Evolutionary conservation across 2,113 vertebrate species (phyloP), one percentile per base, ranked within the genome.

Genomic region (Notarius lentiginosus): DNA sequence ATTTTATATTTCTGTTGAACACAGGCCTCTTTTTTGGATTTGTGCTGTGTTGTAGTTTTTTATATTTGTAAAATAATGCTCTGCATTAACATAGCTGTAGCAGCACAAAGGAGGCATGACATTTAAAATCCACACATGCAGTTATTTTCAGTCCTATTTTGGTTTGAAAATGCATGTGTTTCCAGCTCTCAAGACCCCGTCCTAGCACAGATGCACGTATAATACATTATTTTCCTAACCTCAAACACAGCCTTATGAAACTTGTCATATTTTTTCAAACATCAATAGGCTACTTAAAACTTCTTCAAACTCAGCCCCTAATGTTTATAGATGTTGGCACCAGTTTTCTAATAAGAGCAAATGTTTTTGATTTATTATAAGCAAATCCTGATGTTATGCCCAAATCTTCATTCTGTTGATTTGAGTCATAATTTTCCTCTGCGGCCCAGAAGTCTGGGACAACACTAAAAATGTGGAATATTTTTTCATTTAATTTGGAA

Each of bases 141-240:
- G 51, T 79, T 79, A 79, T 56, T 79, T 79, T 56, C 73, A 53
- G 6, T n/a, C 22, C 49, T 53, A 24, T n/a, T 77, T 77, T 53
- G 49, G 20, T n/a, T 77, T n/a, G 17, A 77, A 75, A 75, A n/a
- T 24, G 5, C 22, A 56, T 56, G 51, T 56, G 15, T 27, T 79
- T 55, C 18, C 24, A 41, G 68, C 34, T 72, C 10, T 2, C 34
- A 41, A 72, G 68, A 47, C 15, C 66, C 68, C 17, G 34, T 72
- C 34, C 68, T 34, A 72, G 14, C 68, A 41, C 68, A 72, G 30
- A 72, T 15, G 3, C 34, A 41, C 68, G 2, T 73, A 47, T 11
- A 75, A 47, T 51, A 11, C 20, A 49, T 75, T 51, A 24, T 73
- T 47, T 22, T 73, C 18, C 18, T 47, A 34, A 47, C 41, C 70